Conservation (phyloP, 2,888 invertebrate species). For the Graphium colonna region DNA sequence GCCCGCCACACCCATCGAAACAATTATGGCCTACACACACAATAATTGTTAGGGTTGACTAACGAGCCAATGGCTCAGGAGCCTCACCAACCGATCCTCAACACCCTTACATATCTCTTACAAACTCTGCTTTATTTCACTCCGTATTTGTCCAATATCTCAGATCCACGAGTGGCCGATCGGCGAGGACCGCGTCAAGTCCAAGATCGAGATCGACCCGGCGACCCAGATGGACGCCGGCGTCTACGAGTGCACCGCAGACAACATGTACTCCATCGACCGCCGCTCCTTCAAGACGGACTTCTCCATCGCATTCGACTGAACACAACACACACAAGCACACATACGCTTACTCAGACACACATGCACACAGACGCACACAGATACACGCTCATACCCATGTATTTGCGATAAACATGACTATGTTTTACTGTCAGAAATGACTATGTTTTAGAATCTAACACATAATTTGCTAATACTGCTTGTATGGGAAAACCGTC, state of each 20-base stretch:
- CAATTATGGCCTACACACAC: too few species aligned
- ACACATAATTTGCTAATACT: too few species aligned
- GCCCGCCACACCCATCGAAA: too few species aligned
- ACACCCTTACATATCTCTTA: too few species aligned
- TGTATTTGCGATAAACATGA: background rate
- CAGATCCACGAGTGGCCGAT: constrained; percentile 95
- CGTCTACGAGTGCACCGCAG: constrained; percentile 96
- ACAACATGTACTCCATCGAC: constrained; percentile 96
- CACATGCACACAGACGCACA: background rate
- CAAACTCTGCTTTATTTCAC: constrained; percentile 23
- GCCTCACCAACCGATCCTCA: too few species aligned
- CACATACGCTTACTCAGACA: background rate
- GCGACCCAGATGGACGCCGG: constrained; percentile 98
- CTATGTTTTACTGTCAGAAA: too few species aligned
- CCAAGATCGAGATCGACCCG: constrained; percentile 96
- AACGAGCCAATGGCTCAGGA: too few species aligned
- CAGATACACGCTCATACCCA: background rate
- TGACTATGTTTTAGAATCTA: too few species aligned
- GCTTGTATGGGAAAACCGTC: too few species aligned
- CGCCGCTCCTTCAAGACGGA: constrained; percentile 95
- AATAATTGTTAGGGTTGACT: too few species aligned
- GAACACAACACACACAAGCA: constrained; percentile 33
- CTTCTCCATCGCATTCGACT: constrained; percentile 94
- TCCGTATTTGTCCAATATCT: too few species aligned
- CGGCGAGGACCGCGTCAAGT: constrained; percentile 90